Base-by-base conservation (phyloP, 2,797 vertebrate species). In the Acanthurus leucopareius region DNA sequence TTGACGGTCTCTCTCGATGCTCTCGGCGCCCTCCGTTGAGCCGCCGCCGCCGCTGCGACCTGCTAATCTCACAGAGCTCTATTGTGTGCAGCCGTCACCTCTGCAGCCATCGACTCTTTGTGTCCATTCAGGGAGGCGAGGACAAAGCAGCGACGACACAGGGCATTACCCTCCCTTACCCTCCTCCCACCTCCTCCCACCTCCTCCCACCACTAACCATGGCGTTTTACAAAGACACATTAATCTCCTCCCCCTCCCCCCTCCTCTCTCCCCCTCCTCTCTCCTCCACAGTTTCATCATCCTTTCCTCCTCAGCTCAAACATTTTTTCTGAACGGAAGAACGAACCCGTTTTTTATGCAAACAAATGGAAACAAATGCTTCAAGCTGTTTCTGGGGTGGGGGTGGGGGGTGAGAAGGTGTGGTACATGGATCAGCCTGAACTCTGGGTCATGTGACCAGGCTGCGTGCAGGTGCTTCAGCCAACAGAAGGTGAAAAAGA, bases 141-240 rank as follows among this genome's bases (percentile, higher is more conserved):
- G 82, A 89, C 83, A 88, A 93, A 93, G 90, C 90, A 83, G 80
- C 45, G 35, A 80, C 73, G 63, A 79, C 79, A 69, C 53, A 49
- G n/a, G 10, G 53, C 58, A 69, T 52, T 54, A 73, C 66, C 28
- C 42, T 28, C 51, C 42, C 42, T 19, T 45, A 45, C 19, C 61
- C 47, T 22, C 48, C 48, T 5, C n/a, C 60, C 58, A 48, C 20
- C 64, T 28, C 28, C 28, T 28, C 28, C 28, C 28, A 28, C 28
- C 28, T 28, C 28, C 28, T 28, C 28, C 28, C 28, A 28, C 53
- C 72, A 9, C n/a, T n/a, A 22, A 53, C 14, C 44, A 13, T 49
- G 19, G 35, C 5, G n/a, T n/a, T 42, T 47, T 63, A 84, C 78
- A 84, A 76, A 74, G 83, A 71, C 68, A 82, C 82, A 90, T 88